Conservation (phyloP, 2,797 vertebrate genomes). For the Sebastes steindachneri region DNA sequence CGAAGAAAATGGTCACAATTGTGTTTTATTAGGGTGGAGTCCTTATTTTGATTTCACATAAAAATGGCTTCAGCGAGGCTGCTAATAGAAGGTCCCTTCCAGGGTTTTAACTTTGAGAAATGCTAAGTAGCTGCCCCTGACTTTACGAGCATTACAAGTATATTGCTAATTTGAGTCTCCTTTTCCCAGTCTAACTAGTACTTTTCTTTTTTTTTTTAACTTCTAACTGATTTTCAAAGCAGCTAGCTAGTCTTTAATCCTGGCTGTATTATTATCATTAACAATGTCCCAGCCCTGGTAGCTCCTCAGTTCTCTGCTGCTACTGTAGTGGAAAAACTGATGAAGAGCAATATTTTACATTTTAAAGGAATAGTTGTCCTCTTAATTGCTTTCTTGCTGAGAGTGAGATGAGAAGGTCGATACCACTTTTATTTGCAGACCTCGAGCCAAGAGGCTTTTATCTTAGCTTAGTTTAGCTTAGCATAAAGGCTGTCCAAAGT, state of each 20-base stretch:
- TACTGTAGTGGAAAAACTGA: background rate
- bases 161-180: conserved; percentile 38
- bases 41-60: conserved; percentile 67
- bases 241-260: background rate
- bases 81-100: conserved; percentile 59
- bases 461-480: background rate
- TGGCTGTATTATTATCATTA: background rate
- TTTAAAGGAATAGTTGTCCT: background rate
- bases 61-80: conserved; percentile 57
- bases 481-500: background rate
- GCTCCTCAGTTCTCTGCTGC: background rate
- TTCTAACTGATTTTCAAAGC: background rate
- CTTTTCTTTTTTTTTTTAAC: conserved; percentile 3
- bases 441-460: background rate
- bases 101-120: conserved; percentile 72
- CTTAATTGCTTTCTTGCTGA: background rate
- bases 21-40: conserved; percentile 74
- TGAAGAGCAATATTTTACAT: background rate
- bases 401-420: background rate
- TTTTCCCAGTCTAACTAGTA: background rate
- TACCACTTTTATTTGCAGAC: background rate
- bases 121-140: conserved; percentile 50
- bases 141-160: conserved; percentile 57
- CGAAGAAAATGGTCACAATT: conserved; percentile 70
- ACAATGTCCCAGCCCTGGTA: background rate